phyloP scores from a whole-genome alignment of 1,140 invertebrate genomes.

The Panulirus ornatus region DNA sequence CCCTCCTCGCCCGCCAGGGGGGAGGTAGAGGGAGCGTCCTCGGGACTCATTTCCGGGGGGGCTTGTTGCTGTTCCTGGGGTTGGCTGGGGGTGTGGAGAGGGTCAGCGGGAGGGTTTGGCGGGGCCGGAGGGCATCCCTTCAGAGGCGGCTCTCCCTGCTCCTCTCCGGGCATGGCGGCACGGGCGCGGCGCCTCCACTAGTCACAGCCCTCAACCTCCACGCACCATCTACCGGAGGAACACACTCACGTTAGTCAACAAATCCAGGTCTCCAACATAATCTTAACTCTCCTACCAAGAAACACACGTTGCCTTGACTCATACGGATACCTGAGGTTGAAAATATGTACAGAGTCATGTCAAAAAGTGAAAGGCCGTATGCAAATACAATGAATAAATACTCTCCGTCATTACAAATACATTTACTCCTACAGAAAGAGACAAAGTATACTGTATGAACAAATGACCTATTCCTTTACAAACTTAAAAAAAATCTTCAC shows the following conservation, averaged over 20 bases:
- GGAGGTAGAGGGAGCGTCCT: slow-evolving; percentile 75
- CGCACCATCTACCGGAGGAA: slow-evolving; percentile 64
- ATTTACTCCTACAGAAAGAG: too few species aligned
- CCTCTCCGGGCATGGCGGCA: slow-evolving; percentile 73
- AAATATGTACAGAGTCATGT: too few species aligned
- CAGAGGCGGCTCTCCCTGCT: slow-evolving; percentile 69
- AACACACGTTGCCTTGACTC: too few species aligned
- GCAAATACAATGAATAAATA: too few species aligned
- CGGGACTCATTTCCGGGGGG: slow-evolving; percentile 73
- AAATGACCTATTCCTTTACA: too few species aligned
- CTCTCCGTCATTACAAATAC: too few species aligned
- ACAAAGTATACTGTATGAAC: too few species aligned
- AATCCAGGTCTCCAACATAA: background rate
- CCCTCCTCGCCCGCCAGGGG: slow-evolving; percentile 75
- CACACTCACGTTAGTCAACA: background rate
- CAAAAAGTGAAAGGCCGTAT: too few species aligned
- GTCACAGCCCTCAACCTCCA: slow-evolving; percentile 71
- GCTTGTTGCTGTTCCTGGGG: slow-evolving; percentile 45
- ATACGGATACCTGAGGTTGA: too few species aligned
- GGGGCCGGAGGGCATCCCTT: slow-evolving; percentile 70
- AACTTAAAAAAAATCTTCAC: too few species aligned
- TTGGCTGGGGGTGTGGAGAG: slow-evolving; percentile 54
- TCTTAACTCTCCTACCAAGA: too few species aligned
- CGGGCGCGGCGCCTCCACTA: slow-evolving; percentile 57
- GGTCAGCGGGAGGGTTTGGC: slow-evolving; percentile 61